Conservation (phyloP, 1,140 invertebrate species). For the Drosophila bipectinata region DNA sequence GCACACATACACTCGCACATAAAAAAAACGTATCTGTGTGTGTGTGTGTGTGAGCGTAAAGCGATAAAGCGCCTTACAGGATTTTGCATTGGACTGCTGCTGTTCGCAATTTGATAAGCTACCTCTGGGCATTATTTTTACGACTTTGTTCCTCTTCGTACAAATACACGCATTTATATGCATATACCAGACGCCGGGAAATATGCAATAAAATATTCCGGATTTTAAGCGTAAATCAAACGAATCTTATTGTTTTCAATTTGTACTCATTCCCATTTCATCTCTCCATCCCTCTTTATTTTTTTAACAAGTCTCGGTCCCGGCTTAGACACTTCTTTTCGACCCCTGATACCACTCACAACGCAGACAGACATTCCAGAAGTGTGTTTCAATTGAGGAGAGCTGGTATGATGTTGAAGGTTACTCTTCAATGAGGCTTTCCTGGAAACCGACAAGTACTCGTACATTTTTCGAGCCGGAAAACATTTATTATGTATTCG, state of each 20-base stretch:
- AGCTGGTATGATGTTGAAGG: constrained; percentile 3
- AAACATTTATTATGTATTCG: constrained; percentile 37
- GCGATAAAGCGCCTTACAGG: constrained; percentile 80
- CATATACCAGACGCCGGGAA: constrained; percentile 46
- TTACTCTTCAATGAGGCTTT: background rate
- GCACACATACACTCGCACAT: constrained; percentile 20
- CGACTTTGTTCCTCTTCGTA: constrained; percentile 51
- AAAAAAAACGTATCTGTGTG: constrained; percentile 9
- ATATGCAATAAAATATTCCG: constrained; percentile 78
- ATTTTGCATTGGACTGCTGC: constrained; percentile 74
- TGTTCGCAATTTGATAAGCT: constrained; percentile 79
- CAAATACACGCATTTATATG: constrained; percentile 30
- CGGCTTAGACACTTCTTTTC: constrained; percentile 8
- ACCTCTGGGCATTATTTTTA: constrained; percentile 79
- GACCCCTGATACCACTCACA: constrained; percentile 17
- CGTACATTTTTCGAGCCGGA: constrained; percentile 2
- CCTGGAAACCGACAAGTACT: constrained; percentile 6
- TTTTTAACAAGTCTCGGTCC: background rate
- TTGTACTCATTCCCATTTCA: constrained; percentile 23
- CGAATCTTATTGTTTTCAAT: constrained; percentile 78
- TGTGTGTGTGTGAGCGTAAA: constrained; percentile 59
- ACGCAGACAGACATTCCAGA: constrained; percentile 3
- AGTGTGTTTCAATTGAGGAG: constrained; percentile 3
- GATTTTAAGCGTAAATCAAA: constrained; percentile 78
- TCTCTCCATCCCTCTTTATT: background rate